Evolutionary conservation across 1,140 invertebrate genomes (phyloP).

Genomic region (Mya arenaria): DNA sequence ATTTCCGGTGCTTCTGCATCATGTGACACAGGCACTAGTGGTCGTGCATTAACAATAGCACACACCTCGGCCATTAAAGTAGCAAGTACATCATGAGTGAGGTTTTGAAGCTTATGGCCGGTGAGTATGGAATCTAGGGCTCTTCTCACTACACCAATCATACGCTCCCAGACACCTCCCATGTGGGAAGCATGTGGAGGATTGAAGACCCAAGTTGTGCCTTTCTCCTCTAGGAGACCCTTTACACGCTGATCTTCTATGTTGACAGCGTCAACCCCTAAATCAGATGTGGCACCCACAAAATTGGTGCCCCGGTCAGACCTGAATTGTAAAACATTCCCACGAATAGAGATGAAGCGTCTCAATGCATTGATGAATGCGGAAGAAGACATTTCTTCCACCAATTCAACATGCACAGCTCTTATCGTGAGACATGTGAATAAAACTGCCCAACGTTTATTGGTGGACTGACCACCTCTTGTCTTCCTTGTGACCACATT

Average conservation of each 20-base stretch:
- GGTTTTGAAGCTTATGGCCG: slow-evolving; percentile 15
- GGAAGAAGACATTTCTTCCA: slow-evolving; percentile 50
- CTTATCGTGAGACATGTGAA: slow-evolving; percentile 29
- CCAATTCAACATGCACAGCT: slow-evolving; percentile 37
- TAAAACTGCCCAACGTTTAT: slow-evolving; percentile 19
- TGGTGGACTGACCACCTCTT: slow-evolving; percentile 2
- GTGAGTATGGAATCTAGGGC: slow-evolving; percentile 57
- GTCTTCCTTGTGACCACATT: slow-evolving; percentile 5
- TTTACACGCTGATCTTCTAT: slow-evolving; percentile 41
- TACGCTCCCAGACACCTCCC: slow-evolving; percentile 63
- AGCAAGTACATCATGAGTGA: slow-evolving; percentile 61
- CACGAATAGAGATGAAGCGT: slow-evolving; percentile 48
- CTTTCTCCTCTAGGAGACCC: not conserved
- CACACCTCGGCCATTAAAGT: slow-evolving; percentile 60
- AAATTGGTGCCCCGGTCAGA: slow-evolving; percentile 65
- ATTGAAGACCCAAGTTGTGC: slow-evolving; percentile 50
- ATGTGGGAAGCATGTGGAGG: slow-evolving; percentile 57
- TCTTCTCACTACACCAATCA: slow-evolving; percentile 51
- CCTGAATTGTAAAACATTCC: slow-evolving; percentile 42
- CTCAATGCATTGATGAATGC: slow-evolving; percentile 60
- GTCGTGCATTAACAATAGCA: slow-evolving; percentile 55
- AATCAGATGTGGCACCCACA: slow-evolving; percentile 38
- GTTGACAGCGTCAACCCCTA: not conserved
- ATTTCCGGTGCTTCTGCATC: slow-evolving; percentile 42
- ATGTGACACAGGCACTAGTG: slow-evolving; percentile 43